Conservation (phyloP, 2,113 vertebrate species). For the Onychostruthus taczanowskii region DNA sequence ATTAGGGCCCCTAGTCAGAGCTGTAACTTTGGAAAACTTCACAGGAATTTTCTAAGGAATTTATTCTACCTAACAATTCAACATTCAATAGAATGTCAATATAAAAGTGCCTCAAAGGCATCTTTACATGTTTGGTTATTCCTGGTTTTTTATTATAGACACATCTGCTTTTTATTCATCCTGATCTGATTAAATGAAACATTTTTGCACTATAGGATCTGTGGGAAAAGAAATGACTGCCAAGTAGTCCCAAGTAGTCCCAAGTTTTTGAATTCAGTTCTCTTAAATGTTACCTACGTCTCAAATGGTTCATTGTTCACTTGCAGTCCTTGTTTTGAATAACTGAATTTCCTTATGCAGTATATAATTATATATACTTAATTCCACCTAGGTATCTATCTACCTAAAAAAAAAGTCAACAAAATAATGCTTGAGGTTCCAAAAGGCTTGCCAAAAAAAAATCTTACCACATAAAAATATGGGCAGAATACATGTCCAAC, state of each 20-base stretch:
- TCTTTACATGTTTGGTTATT: neutral
- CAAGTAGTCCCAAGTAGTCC: neutral
- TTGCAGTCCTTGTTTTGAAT: neutral
- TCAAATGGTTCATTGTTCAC: neutral
- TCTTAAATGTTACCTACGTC: neutral
- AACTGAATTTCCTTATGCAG: neutral
- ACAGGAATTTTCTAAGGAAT: neutral
- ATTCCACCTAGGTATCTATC: neutral
- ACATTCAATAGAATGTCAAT: neutral
- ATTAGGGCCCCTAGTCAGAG: neutral
- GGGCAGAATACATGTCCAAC: neutral
- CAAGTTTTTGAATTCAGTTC: neutral
- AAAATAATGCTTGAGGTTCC: neutral
- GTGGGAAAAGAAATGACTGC: neutral
- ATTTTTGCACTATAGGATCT: neutral
- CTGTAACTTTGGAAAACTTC: neutral
- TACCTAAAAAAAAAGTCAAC: neutral
- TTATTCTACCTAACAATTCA: neutral
- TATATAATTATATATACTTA: neutral
- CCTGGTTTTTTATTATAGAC: neutral
- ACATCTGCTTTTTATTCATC: neutral
- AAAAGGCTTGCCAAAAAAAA: neutral
- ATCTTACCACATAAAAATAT: neutral
- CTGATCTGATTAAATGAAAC: neutral
- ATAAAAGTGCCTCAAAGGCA: neutral